Percentiles rank a stretch among this genome's conserved stretches.
These are phyloP conservation scores for Xestia rhomboidea DNA, from an alignment of 2,888 invertebrate genomes.

Conservation along the genomic window DNA sequence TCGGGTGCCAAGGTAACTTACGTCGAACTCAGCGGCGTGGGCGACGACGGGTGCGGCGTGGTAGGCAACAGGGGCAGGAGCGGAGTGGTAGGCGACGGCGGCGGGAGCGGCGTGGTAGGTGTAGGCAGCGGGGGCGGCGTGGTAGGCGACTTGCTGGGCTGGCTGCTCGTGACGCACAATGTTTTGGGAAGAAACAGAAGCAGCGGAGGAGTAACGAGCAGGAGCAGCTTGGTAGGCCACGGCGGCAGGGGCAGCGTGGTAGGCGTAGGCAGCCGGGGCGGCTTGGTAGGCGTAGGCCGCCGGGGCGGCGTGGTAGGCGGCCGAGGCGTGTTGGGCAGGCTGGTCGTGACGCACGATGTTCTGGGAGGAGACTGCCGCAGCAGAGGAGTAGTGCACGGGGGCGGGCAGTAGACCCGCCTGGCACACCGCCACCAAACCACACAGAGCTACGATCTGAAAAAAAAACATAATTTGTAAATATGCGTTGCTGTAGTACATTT, in stretches of 20 bases:
- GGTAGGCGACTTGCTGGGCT: slow-evolving; percentile 59
- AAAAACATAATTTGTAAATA: slow-evolving; percentile 14
- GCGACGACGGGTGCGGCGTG: slow-evolving; percentile 82
- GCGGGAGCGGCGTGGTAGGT: slow-evolving; percentile 48
- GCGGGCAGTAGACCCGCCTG: slow-evolving; percentile 78
- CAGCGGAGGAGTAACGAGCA: slow-evolving; percentile 76
- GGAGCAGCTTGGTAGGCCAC: slow-evolving; percentile 58
- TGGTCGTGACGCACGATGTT: slow-evolving; percentile 75
- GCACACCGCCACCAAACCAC: slow-evolving; percentile 75
- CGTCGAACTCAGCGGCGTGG: slow-evolving; percentile 51
- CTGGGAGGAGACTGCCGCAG: slow-evolving; percentile 77
- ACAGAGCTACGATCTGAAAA: slow-evolving; percentile 77
- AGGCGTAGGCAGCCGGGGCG: slow-evolving; percentile 68
- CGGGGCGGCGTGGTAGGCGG: slow-evolving; percentile 59
- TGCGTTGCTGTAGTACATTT: neutral
- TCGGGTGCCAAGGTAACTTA: neutral
- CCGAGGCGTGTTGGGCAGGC: slow-evolving; percentile 58
- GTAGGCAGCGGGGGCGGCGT: slow-evolving; percentile 35
- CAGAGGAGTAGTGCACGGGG: slow-evolving; percentile 77
- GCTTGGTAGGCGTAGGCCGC: slow-evolving; percentile 67
- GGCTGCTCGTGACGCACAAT: slow-evolving; percentile 79
- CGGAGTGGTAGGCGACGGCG: slow-evolving; percentile 34
- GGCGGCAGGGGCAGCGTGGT: slow-evolving; percentile 67
- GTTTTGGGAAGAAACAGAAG: slow-evolving; percentile 79
- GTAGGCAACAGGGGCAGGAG: slow-evolving; percentile 46